phyloP scores from a whole-genome alignment of 2,888 invertebrate species.

The Sicus ferrugineus region DNA sequence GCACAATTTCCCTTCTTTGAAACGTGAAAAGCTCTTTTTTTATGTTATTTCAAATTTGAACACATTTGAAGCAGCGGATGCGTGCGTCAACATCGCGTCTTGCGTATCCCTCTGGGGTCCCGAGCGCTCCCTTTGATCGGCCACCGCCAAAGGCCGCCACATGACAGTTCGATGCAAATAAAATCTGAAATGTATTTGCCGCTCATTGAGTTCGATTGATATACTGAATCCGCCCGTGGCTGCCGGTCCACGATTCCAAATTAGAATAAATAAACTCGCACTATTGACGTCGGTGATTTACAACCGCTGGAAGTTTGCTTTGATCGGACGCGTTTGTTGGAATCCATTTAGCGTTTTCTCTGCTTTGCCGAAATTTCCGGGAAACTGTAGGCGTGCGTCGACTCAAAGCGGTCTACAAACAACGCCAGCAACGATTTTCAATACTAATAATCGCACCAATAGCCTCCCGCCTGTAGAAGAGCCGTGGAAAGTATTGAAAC shows the following conservation, averaged over 20 bases:
- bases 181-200: neutral
- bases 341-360: neutral
- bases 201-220: neutral
- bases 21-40: too few species aligned
- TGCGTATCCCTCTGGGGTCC: too few species aligned
- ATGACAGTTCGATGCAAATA: neutral
- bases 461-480: too few species aligned
- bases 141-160: neutral
- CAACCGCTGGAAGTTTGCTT: neutral
- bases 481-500: too few species aligned
- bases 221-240: neutral
- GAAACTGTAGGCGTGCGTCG: neutral
- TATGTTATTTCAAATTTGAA: neutral
- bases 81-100: neutral
- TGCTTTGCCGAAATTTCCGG: neutral
- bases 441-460: too few species aligned
- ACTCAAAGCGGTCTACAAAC: too few species aligned
- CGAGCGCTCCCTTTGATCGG: too few species aligned
- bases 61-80: neutral
- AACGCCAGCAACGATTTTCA: too few species aligned
- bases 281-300: neutral
- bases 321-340: neutral
- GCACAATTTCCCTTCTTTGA: too few species aligned
- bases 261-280: neutral
- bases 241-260: neutral